Evolutionary conservation across 2,113 vertebrate genomes (phyloP).

Genomic region (Tragelaphus buxtoni): DNA sequence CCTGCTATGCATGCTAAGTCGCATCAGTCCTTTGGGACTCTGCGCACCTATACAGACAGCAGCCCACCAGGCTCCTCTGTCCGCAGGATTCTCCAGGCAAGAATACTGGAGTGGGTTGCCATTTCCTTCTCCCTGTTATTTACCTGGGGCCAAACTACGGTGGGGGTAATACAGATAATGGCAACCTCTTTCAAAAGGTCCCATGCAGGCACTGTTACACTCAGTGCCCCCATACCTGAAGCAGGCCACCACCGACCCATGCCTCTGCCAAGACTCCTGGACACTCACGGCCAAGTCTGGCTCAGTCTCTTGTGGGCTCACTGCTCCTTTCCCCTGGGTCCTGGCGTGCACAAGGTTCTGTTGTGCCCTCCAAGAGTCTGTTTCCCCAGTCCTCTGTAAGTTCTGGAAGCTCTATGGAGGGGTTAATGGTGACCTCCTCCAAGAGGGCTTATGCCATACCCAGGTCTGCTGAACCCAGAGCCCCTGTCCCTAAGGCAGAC

Average conservation of each 20-base stretch:
- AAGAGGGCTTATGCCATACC: background rate
- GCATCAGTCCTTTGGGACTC: background rate
- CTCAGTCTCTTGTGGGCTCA: background rate
- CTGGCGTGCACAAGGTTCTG: background rate
- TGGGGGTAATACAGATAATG: background rate
- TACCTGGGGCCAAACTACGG: background rate
- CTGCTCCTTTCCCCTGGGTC: background rate
- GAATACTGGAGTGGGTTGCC: too few relatives aligned
- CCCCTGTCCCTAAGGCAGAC: background rate
- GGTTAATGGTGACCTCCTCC: background rate
- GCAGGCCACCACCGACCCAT: background rate
- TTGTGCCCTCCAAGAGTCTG: background rate
- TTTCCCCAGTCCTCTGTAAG: background rate
- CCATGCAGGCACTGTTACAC: background rate
- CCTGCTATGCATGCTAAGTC: too few relatives aligned
- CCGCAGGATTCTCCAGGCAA: too few relatives aligned
- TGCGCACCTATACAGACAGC: accelerated
- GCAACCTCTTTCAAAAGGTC: background rate
- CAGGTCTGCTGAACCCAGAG: background rate
- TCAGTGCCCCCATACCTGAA: background rate
- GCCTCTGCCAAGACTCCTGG: background rate
- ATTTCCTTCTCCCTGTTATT: background rate
- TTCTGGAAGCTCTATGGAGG: background rate
- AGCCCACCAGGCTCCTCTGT: background rate
- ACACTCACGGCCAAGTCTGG: background rate